A percentile compares a stretch with the other conserved stretches of the same genome.
Evolutionary conservation across 2,113 vertebrate genomes (phyloP).

Genomic region (Melanerpes aurifrons): DNA sequence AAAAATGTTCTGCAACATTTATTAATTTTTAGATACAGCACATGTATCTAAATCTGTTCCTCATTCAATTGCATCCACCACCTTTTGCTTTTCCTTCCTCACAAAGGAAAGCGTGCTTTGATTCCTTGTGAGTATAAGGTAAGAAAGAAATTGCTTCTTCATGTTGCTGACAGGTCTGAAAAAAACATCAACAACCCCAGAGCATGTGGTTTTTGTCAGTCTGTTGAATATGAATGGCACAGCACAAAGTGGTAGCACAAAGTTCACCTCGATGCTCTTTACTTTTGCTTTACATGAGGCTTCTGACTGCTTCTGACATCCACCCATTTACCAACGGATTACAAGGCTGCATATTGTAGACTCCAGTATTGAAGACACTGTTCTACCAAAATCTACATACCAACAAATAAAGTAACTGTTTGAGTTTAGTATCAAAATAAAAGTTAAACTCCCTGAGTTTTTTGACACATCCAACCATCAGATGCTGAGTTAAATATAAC

Average conservation of each 20-base stretch:
- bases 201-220: background rate
- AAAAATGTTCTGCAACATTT: background rate
- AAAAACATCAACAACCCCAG: background rate
- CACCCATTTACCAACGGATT: background rate
- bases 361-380: background rate
- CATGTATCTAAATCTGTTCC: background rate
- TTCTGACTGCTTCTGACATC: background rate
- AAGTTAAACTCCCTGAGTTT: background rate
- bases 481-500: background rate
- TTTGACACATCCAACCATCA: background rate
- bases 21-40: background rate
- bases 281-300: background rate
- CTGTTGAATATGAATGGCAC: background rate
- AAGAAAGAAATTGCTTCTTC: background rate
- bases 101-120: background rate
- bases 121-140: background rate
- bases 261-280: background rate
- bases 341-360: background rate
- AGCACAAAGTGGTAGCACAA: background rate
- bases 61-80: background rate
- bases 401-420: accelerated
- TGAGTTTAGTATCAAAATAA: background rate
- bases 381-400: background rate
- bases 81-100: background rate
- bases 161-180: background rate